Conservation (phyloP, 2,797 vertebrate genomes). For the Coreius guichenoti region DNA sequence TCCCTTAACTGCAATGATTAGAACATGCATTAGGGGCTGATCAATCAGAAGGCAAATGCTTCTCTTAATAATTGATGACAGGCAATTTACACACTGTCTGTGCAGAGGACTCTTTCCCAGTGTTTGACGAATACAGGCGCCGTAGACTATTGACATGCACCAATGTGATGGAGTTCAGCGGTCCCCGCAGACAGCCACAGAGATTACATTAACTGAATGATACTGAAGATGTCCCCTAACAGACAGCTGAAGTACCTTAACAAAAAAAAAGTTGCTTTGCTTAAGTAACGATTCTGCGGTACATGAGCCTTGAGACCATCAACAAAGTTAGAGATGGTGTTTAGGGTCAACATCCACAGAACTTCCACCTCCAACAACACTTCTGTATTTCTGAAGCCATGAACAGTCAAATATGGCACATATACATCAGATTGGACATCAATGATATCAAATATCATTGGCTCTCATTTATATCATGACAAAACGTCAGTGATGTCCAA, state of each 20-base stretch:
- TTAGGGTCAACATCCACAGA: slow-evolving; percentile 7
- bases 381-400: neutral
- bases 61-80: slow-evolving; percentile 66
- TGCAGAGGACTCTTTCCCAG: slow-evolving; percentile 21
- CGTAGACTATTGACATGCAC: slow-evolving; percentile 44
- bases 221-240: slow-evolving; percentile 19
- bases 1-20: slow-evolving; percentile 59
- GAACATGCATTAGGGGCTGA: slow-evolving; percentile 62
- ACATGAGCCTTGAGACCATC: slow-evolving; percentile 35
- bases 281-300: slow-evolving; percentile 11
- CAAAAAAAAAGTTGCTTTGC: slow-evolving; percentile 26
- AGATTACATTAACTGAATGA: slow-evolving; percentile 49
- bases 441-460: neutral
- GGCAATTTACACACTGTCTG: slow-evolving; percentile 59
- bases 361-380: neutral
- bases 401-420: neutral
- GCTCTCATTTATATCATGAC: neutral
- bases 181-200: slow-evolving; percentile 28
- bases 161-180: slow-evolving; percentile 33
- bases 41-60: slow-evolving; percentile 63
- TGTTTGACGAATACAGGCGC: slow-evolving; percentile 50
- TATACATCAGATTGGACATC: neutral
- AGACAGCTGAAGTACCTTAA: slow-evolving; percentile 21
- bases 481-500: neutral
- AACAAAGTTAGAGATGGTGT: slow-evolving; percentile 18